Evolutionary conservation across 2,797 vertebrate genomes (phyloP), one percentile per base, ranked within the genome.

Genomic region (Orestias chungarensis): DNA sequence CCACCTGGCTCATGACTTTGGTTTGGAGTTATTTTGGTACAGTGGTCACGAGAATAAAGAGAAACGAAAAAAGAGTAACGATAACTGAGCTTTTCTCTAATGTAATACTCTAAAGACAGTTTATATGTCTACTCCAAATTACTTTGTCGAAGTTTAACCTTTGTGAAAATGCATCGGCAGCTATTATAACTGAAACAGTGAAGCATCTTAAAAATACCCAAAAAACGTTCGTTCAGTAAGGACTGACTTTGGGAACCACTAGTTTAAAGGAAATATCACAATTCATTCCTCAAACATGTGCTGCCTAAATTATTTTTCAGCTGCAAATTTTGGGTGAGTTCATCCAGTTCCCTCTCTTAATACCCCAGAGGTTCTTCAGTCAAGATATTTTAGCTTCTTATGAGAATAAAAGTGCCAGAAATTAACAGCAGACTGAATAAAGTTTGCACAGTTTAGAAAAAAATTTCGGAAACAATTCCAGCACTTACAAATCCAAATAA

Each of bases 301-400:
- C 44, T 50, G 49, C 49, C 11, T 25, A 23, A 11, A n/a, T 50
- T 50, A 4, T 38, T 62, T 62, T 38, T 14, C 40, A 12, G 23
- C 11, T n/a, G 35, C 35, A 15, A 40, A 62, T 20, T 25, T 6
- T 62, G 14, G 4, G 23, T 1, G 9, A 49, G 38, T 47, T 25
- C 42, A 57, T 77, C 61, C 44, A 4, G 31, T 80, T 46, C 31
- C 65, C 47, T 74, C 71, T 76, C 65, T 38, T 71, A 66, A 76
- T 66, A n/a, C 18, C 31, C 14, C 17, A 38, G 70, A 62, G 12
- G 47, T 57, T 81, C 59, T 25, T 12, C 35, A 79, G 29, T 76
- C 55, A 50, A 20, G 57, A 71, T 20, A 76, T n/a, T 38, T 75
- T 35, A 82, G 6, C 79, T 66, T 31, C 18, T 47, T 38, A 46